Evolutionary conservation across 2,113 vertebrate genomes (phyloP).

Genomic region (Grammomys surdaster): DNA sequence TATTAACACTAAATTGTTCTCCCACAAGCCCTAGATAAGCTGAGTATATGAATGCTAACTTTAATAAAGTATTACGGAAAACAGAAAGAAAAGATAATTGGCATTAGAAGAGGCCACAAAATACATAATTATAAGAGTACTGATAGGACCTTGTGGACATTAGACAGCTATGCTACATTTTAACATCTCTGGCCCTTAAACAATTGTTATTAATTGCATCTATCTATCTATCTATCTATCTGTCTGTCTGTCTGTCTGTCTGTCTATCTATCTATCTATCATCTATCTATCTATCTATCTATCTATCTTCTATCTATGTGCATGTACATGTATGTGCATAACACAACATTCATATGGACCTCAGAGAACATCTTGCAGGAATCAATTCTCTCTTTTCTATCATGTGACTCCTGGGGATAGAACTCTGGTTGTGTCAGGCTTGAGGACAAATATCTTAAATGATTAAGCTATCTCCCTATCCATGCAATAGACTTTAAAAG

Average conservation of each 20-base stretch:
- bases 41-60: conserved; percentile 43
- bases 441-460: not conserved
- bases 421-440: not conserved
- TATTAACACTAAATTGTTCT: not conserved
- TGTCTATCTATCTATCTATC: no score
- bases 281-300: not conserved
- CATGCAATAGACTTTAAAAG: not conserved
- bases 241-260: no score
- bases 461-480: not conserved
- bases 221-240: not conserved
- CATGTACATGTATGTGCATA: not conserved
- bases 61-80: conserved; percentile 9
- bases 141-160: not conserved
- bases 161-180: no score
- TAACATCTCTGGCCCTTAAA: not conserved
- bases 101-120: not conserved
- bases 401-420: not conserved
- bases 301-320: not conserved
- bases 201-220: not conserved
- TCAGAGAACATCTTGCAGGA: not conserved
- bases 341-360: not conserved
- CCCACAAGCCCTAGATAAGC: not conserved
- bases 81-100: conserved; percentile 37
- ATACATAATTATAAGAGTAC: not conserved
- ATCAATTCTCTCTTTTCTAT: not conserved